Evolutionary conservation across 2,113 vertebrate genomes (phyloP), one percentile per base, ranked within the genome.

Genomic region (Tragelaphus scriptus): DNA sequence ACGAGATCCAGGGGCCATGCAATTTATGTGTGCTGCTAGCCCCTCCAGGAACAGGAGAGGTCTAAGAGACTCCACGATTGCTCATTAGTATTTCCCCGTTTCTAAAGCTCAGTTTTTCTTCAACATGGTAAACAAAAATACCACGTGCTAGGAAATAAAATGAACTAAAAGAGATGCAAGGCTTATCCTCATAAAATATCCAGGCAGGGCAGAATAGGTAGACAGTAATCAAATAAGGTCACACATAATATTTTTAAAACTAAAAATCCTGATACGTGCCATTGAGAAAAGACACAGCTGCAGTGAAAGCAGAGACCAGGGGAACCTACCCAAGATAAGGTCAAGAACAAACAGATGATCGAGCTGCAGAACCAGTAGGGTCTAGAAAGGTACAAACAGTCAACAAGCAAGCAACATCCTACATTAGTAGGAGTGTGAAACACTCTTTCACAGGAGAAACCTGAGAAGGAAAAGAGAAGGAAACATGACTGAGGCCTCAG

Each of bases 391-490:
- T 80, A 88, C 84, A 97, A 98, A 96, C 7, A 96, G 85, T 56
- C 84, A 61, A 88, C 80, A 13, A 58, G 94, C 93, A 97, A 97
- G 97, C 94, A 98, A 96, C 98, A 97, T 92, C 59, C 95, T 77
- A 90, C 94, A 96, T 94, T 92, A 93, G 97, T 84, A 94, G 86
- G 47, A 94, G 5, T 90, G n/a, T 6, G 79, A 97, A 71, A 95
- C 85, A 88, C 44, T 30, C 51, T 65, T 96, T 96, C 97, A 61
- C 88, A 93, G 91, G 30, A 86, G 77, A 92, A 96, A 11, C 23
- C 11, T 6, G 21, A 61, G 51, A 68, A 49, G 55, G 26, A 71
- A 65, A 13, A 6, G 32, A 21, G 9, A 17, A 92, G 55, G 53
- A 80, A 28, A 49, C 2, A 7, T 4, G 32, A 44, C 0, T 14